A percentile compares a stretch with the other conserved stretches of the same genome.
Evolutionary conservation across 2,113 vertebrate species (phyloP).

Genomic region (Hepsetus odoe): DNA sequence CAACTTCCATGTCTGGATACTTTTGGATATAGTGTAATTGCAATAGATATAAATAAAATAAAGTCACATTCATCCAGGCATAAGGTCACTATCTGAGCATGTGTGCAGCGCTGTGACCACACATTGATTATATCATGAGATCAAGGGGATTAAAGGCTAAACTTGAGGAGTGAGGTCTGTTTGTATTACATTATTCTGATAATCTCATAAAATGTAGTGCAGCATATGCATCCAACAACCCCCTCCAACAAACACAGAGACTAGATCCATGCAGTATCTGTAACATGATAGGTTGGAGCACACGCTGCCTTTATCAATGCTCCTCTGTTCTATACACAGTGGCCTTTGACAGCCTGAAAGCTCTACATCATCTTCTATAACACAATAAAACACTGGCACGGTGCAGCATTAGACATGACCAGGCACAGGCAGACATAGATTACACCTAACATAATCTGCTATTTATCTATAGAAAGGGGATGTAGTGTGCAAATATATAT

Average conservation of each 20-base stretch:
- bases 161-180: neutral
- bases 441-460: conserved; percentile 20
- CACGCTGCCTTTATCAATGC: conserved; percentile 32
- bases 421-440: conserved; percentile 31
- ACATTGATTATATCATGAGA: neutral
- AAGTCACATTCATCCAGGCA: too few relatives aligned
- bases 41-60: too few relatives aligned
- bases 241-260: neutral
- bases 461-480: neutral
- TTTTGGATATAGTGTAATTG: too few relatives aligned
- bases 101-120: too few relatives aligned
- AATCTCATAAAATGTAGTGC: neutral
- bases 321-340: conserved; percentile 44
- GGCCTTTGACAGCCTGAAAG: conserved; percentile 20
- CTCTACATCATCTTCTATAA: conserved; percentile 39
- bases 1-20: too few relatives aligned
- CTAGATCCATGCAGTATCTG: neutral
- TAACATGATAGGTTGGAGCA: conserved; percentile 23
- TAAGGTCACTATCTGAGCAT: too few relatives aligned
- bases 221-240: neutral
- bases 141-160: neutral
- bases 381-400: conserved; percentile 38
- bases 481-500: too few relatives aligned
- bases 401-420: conserved; percentile 27
- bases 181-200: neutral